phyloP scores from a whole-genome alignment of 2,888 invertebrate genomes.

The Leptinotarsa peninsularis region DNA sequence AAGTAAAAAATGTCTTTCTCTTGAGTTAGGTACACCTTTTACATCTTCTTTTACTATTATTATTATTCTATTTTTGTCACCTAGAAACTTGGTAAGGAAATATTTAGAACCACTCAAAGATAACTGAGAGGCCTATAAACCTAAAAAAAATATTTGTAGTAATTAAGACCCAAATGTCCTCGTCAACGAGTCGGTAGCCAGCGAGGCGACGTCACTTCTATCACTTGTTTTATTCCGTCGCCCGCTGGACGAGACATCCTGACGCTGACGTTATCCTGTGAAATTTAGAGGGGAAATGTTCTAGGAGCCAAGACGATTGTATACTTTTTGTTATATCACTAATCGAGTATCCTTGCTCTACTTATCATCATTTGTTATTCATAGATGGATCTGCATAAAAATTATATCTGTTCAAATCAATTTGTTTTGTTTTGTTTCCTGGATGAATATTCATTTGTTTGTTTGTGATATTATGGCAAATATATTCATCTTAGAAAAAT shows the following conservation, averaged over 20 bases:
- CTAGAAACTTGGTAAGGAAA: too few species aligned
- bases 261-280: constrained; percentile 20
- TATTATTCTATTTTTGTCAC: too few species aligned
- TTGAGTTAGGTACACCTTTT: too few species aligned
- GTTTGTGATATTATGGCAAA: too few species aligned
- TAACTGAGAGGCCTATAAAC: not conserved
- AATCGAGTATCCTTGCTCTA: constrained; percentile 20
- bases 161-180: not conserved
- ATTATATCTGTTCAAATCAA: not conserved
- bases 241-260: constrained; percentile 27
- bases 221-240: constrained; percentile 28
- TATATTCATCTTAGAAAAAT: too few species aligned
- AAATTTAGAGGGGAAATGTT: constrained; percentile 4
- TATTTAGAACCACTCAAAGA: not conserved
- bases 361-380: not conserved
- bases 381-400: not conserved
- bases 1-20: too few species aligned
- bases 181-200: constrained; percentile 1
- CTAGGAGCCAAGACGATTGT: constrained; percentile 19
- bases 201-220: constrained; percentile 15
- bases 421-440: too few species aligned
- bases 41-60: too few species aligned
- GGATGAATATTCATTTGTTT: too few species aligned
- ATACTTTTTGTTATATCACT: constrained; percentile 17
- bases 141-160: not conserved